Evolutionary conservation across 2,888 invertebrate species (phyloP), one percentile per base, ranked within the genome.

Genomic region (Latheticus oryzae): DNA sequence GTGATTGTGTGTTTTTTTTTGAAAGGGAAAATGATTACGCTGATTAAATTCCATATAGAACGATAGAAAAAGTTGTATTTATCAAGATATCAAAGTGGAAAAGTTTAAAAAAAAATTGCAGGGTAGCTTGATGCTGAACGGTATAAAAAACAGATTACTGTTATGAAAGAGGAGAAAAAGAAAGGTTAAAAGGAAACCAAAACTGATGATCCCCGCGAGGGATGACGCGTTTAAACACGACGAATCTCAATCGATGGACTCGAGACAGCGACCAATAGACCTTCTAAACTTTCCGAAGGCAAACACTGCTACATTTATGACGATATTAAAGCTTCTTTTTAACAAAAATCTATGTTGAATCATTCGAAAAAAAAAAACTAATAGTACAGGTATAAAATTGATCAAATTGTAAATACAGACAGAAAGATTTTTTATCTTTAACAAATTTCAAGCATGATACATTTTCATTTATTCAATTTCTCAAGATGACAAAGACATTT

Each of bases 91-190:
- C 62, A 59, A 62, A 62, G 62, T 57, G 47, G 43, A 40, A 62
- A 59, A 60, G 59, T 61, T 51, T 48, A 26, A 61, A 61, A 61
- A 58, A 57, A 53, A 47, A 53, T 52, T 55, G 57, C 61, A 40
- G 62, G 58, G 59, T 62, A 60, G 66, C 62, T 65, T 68, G 66
- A 63, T 64, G 66, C 65, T 59, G 62, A 40, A 63, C 40, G 60
- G 63, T 64, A 67, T 65, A 69, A 68, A 68, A 67, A 68, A 66
- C 66, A 68, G 66, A 68, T 68, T 68, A 67, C 67, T 64, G 68
- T 68, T 69, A 69, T 69, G 67, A 69, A 69, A 68, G 66, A 62
- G 58, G 66, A 60, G 57, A 59, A 61, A 63, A 63, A 60, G 40
- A 52, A 56, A 67, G 68, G 68, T 66, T 69, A 65, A 68, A 69